These are phyloP conservation scores for Drosophila ohnishii DNA, from an alignment of 1,140 invertebrate genomes.

Conservation along the genomic window DNA sequence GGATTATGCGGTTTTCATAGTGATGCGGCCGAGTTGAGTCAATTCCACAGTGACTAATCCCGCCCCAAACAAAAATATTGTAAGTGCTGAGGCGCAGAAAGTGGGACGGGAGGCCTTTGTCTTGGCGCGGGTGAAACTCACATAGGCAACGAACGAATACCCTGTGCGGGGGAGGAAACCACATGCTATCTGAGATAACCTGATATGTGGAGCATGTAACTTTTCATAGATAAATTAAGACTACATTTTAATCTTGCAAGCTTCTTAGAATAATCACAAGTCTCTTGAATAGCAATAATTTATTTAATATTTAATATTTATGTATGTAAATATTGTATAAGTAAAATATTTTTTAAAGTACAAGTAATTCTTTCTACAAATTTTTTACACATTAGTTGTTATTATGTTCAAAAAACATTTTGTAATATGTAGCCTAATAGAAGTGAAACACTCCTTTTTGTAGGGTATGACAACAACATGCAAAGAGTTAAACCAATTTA, in stretches of 20 bases:
- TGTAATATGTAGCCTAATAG: neutral
- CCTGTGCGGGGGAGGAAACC: neutral
- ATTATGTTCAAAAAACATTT: too few relatives aligned
- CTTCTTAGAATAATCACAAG: too few relatives aligned
- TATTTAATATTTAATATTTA: neutral
- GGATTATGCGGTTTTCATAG: conserved; percentile 40
- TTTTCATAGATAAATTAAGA: neutral
- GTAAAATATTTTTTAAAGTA: too few relatives aligned
- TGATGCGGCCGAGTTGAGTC: conserved; percentile 22
- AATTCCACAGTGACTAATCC: conserved; percentile 65
- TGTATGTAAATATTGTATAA: neutral
- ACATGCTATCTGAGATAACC: neutral
- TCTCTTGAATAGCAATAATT: neutral
- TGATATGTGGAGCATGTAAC: neutral
- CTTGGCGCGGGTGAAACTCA: conserved; percentile 14
- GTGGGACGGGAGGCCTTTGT: conserved; percentile 59
- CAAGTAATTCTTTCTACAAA: too few relatives aligned
- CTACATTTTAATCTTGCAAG: neutral
- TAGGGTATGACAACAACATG: conserved; percentile 22
- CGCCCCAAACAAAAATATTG: conserved; percentile 51
- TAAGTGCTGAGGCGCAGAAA: conserved; percentile 12
- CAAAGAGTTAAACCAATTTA: neutral
- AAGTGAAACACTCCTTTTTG: neutral
- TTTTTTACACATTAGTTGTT: too few relatives aligned
- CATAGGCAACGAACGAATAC: conserved; percentile 4